A percentile compares a stretch with the other conserved stretches of the same genome.
Evolutionary conservation across 2,113 vertebrate species (phyloP).

Genomic region (Naja naja): DNA sequence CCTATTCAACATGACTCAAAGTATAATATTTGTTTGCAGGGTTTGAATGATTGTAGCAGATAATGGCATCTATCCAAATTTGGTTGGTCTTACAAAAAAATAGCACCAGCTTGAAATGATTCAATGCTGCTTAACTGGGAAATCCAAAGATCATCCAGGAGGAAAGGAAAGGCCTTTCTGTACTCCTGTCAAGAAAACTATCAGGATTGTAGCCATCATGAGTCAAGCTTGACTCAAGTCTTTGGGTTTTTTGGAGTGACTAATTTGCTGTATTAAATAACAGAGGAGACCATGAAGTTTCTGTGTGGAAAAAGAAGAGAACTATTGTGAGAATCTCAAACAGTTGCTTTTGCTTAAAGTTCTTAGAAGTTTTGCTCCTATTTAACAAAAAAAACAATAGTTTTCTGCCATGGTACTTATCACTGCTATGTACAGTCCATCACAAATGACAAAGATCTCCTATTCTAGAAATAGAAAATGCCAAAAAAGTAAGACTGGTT

Average conservation of each 20-base stretch:
- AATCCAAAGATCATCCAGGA: background rate
- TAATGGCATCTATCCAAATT: background rate
- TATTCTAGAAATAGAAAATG: background rate
- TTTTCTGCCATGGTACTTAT: background rate
- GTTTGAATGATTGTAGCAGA: background rate
- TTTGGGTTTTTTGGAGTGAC: background rate
- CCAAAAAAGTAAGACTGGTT: background rate
- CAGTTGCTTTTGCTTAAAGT: background rate
- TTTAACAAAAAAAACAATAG: background rate
- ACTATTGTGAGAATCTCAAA: background rate
- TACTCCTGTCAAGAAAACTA: background rate
- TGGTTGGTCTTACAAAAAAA: background rate
- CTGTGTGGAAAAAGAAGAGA: background rate
- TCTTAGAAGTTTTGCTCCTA: background rate
- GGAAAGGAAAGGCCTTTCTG: background rate
- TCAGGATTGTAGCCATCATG: background rate
- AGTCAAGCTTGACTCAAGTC: background rate
- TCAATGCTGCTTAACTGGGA: background rate
- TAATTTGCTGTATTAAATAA: background rate
- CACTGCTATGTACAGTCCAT: conserved; percentile 4
- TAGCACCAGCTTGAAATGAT: background rate
- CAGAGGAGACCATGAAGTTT: background rate
- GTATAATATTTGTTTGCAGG: background rate
- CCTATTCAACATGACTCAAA: background rate
- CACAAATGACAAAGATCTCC: background rate